Base-by-base conservation (phyloP, 2,888 invertebrate species). In the Branchellion lobata region DNA sequence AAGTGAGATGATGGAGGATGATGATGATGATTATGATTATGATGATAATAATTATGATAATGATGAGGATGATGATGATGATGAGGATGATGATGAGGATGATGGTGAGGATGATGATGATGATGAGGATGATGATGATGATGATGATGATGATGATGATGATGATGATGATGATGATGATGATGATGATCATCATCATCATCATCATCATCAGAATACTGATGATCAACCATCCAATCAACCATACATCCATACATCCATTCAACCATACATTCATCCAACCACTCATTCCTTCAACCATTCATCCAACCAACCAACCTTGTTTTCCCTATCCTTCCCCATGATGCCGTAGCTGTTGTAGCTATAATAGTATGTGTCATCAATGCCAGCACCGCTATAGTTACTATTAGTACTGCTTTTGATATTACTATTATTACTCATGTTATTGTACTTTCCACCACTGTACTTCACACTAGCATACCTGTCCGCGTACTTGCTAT, bases 81-180 rank as follows among this genome's bases (percentile, higher is more conserved):
- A n/a, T n/a, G n/a, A n/a, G n/a, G n/a, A n/a, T n/a, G n/a, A n/a
- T n/a, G n/a, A n/a, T n/a, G n/a, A 47, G 47, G 47, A 18, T 14
- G 47, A 47, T 8, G 18, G 8, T 14, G 8, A 47, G 47, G 47
- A 47, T 47, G 47, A 47, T 14, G 18, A 47, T 18, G 18, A 18
- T 14, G 47, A 47, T 14, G 18, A 47, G 47, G 18, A 8, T 8
- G 18, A 47, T 14, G 18, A 47, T 14, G 18, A 47, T 57, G 61
- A 57, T 57, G 61, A 57, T 57, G 8, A 57, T 57, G 61, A 57
- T 57, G 21, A 8, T 57, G n/a, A 8, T 8, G n/a, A 57, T 57
- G 24, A 8, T 57, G 61, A 57, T 57, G 61, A 57, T 57, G n/a
- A 57, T 57, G n/a, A n/a, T 57, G n/a, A n/a, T 47, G 47, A 47